Percentiles rank a stretch among this genome's conserved stretches.
phyloP scores from a whole-genome alignment of 2,797 vertebrate species.

The Brachymystax lenok region DNA sequence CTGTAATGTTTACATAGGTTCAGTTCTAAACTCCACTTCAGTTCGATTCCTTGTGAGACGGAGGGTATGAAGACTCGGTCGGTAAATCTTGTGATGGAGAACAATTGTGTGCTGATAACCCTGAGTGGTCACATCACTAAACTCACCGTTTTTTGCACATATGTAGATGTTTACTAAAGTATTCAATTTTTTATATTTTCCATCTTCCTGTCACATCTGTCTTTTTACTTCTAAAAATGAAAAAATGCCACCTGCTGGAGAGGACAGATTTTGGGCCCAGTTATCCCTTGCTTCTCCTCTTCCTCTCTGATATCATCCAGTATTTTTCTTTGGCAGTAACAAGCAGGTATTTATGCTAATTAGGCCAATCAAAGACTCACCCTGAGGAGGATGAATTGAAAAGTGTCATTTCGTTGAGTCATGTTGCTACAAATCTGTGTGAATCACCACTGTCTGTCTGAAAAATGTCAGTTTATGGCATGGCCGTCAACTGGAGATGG shows the following conservation, averaged over 20 bases:
- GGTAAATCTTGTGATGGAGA: slow-evolving; percentile 22
- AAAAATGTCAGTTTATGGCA: neutral
- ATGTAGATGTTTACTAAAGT: too few relatives aligned
- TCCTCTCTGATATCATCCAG: neutral
- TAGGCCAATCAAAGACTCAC: slow-evolving; percentile 29
- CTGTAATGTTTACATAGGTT: slow-evolving; percentile 58
- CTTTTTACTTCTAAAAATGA: slow-evolving; percentile 1
- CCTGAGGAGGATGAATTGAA: neutral
- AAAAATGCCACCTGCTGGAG: too few relatives aligned
- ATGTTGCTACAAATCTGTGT: neutral
- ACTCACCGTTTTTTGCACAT: slow-evolving; percentile 4
- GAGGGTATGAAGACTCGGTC: slow-evolving; percentile 79
- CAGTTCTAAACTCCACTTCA: slow-evolving; percentile 44
- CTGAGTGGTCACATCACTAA: slow-evolving; percentile 29
- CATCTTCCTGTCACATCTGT: neutral
- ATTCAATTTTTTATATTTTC: slow-evolving; percentile 1
- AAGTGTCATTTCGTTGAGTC: neutral
- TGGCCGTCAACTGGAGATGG: neutral
- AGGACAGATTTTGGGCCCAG: too few relatives aligned
- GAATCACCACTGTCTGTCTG: neutral
- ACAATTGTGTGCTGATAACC: slow-evolving; percentile 21
- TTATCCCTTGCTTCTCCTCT: too few relatives aligned
- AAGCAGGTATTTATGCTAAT: slow-evolving; percentile 1
- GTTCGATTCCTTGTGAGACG: slow-evolving; percentile 60
- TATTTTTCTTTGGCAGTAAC: slow-evolving; percentile 18